Conservation (phyloP, 2,888 invertebrate species). For the Agapostemon virescens region DNA sequence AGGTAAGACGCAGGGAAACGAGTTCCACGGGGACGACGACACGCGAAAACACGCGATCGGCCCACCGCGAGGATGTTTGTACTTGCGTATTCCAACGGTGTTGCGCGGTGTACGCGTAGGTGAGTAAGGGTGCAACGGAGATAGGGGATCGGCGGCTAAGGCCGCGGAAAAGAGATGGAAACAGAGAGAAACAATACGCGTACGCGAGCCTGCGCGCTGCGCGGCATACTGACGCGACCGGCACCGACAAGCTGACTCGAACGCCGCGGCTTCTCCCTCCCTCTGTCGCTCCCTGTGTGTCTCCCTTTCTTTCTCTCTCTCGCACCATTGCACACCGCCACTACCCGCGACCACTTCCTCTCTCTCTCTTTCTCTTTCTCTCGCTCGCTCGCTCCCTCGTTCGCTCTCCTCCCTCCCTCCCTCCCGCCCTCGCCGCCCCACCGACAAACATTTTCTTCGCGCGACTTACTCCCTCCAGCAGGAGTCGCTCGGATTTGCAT, state of each 20-base stretch:
- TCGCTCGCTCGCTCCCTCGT: too few relatives aligned
- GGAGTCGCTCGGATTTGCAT: slow-evolving; percentile 37
- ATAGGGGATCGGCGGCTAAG: slow-evolving; percentile 9
- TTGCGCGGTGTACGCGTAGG: slow-evolving; percentile 26
- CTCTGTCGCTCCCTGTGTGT: too few relatives aligned
- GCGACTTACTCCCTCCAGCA: not conserved
- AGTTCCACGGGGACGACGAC: not conserved
- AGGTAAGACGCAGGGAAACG: not conserved
- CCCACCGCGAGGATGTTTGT: slow-evolving; percentile 62
- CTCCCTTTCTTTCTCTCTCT: slow-evolving; percentile 27
- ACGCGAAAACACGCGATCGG: slow-evolving; percentile 33
- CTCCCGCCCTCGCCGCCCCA: too few relatives aligned
- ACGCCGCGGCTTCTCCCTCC: slow-evolving; percentile 45
- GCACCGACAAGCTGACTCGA: slow-evolving; percentile 67
- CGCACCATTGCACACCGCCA: slow-evolving; percentile 47
- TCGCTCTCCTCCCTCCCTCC: slow-evolving; percentile 8
- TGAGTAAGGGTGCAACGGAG: slow-evolving; percentile 9
- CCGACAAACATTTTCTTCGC: not conserved
- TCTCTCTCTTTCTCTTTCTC: slow-evolving; percentile 1
- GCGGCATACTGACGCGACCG: slow-evolving; percentile 76
- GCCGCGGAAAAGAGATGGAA: slow-evolving; percentile 29
- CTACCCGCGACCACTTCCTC: slow-evolving; percentile 36
- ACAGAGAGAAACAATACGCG: slow-evolving; percentile 66
- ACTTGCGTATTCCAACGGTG: slow-evolving; percentile 67
- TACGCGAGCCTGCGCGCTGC: slow-evolving; percentile 79